Conservation (phyloP, 2,888 invertebrate genomes). For the Scelioninae gen. 2 region DNA sequence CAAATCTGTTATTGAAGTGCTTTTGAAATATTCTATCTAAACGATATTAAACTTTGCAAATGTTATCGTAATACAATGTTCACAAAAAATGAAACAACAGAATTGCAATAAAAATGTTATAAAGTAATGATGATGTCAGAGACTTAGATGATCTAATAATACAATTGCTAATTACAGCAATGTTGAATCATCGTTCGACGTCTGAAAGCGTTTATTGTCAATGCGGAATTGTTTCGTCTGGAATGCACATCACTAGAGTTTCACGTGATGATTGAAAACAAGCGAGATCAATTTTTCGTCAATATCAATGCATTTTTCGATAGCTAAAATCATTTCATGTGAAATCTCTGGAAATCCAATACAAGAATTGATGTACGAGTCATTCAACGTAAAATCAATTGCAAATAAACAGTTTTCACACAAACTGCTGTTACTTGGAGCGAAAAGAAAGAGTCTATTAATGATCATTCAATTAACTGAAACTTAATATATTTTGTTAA, state of each 20-base stretch:
- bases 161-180: constrained; percentile 30
- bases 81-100: neutral
- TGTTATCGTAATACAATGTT: neutral
- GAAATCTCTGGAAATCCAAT: too few relatives aligned
- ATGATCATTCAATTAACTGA: constrained; percentile 18
- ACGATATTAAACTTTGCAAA: too few relatives aligned
- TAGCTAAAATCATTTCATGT: constrained; percentile 1
- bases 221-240: constrained; percentile 21
- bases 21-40: too few relatives aligned
- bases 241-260: neutral
- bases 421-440: constrained; percentile 25
- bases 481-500: constrained; percentile 1
- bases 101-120: constrained; percentile 6
- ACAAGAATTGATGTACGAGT: constrained; percentile 12
- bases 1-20: too few relatives aligned
- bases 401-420: constrained; percentile 34
- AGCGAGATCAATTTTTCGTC: neutral
- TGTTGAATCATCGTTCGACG: constrained; percentile 30
- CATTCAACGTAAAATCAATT: constrained; percentile 20
- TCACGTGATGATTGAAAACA: constrained; percentile 1
- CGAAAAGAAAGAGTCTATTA: constrained; percentile 35
- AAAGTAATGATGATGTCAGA: constrained; percentile 8
- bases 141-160: constrained; percentile 32
- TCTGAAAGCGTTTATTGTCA: constrained; percentile 26
- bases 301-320: constrained; percentile 2